Evolutionary conservation across 1,140 invertebrate genomes (phyloP).

Genomic region (Drosophila equinoxialis): DNA sequence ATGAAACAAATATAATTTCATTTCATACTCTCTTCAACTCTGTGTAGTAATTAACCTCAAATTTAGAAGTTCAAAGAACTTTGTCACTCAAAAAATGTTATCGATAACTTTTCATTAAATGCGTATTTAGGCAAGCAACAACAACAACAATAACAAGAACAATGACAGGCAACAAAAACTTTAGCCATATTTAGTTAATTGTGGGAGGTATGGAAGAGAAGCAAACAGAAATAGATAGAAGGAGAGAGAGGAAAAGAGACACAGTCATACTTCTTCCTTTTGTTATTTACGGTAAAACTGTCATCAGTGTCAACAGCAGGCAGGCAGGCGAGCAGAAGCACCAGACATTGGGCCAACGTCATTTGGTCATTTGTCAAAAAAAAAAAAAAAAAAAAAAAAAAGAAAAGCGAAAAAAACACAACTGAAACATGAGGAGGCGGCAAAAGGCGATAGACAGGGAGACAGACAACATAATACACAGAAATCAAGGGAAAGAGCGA

Average conservation of each 20-base stretch:
- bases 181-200: conserved; percentile 46
- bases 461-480: conserved; percentile 17
- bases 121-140: conserved; percentile 27
- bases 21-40: too few relatives aligned
- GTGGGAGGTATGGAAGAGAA: conserved; percentile 14
- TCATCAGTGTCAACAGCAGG: conserved; percentile 48
- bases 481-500: neutral
- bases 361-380: conserved; percentile 55
- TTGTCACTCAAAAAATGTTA: conserved; percentile 24
- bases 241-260: neutral
- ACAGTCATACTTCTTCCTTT: conserved; percentile 20
- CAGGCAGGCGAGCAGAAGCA: conserved; percentile 32
- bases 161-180: conserved; percentile 27
- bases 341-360: conserved; percentile 52
- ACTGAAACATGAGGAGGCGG: neutral
- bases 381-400: neutral
- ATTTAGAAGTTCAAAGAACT: conserved; percentile 43
- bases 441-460: conserved; percentile 29
- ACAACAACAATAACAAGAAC: conserved; percentile 24
- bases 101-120: conserved; percentile 47
- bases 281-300: conserved; percentile 56
- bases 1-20: neutral
- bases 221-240: neutral
- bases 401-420: conserved; percentile 10
- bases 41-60: conserved; percentile 9